Evolutionary conservation across 35 echinoderm and acorn worm genomes (phyloP).

Genomic region (Stichopus chloronotus): DNA sequence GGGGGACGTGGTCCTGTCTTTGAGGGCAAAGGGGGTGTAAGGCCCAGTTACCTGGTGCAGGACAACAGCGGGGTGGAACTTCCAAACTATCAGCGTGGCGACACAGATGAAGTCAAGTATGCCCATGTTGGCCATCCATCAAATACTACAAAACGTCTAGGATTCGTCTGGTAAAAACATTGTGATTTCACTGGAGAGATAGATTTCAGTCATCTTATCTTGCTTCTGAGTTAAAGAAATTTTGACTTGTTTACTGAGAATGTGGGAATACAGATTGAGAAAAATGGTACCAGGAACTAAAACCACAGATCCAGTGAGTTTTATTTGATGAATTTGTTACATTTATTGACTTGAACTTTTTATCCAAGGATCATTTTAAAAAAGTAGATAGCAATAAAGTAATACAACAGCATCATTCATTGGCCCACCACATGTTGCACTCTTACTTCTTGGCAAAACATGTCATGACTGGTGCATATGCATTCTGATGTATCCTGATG

Average conservation of each 20-base stretch:
- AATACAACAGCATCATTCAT: too few species aligned
- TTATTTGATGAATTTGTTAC: too few species aligned
- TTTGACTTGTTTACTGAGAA: neutral
- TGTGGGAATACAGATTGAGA: neutral
- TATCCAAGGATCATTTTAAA: too few species aligned
- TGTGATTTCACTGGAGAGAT: neutral
- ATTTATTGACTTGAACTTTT: too few species aligned
- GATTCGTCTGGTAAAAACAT: conserved; percentile 86
- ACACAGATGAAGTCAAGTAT: conserved; percentile 90
- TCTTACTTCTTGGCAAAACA: too few species aligned
- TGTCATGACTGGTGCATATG: too few species aligned
- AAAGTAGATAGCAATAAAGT: too few species aligned
- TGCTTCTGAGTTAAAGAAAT: neutral
- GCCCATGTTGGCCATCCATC: conserved; percentile 78
- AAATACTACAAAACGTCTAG: conserved; percentile 83
- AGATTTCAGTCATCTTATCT: neutral
- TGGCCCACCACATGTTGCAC: too few species aligned
- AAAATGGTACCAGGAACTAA: too few species aligned
- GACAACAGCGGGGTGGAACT: conserved; percentile 84
- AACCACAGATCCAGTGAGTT: too few species aligned
- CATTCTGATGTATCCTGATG: too few species aligned
- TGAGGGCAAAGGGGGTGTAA: conserved; percentile 94
- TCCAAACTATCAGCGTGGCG: conserved; percentile 81
- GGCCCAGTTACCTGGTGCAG: conserved; percentile 89
- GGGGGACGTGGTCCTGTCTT: conserved; percentile 89